Percentiles rank a stretch among this genome's conserved stretches.
Conservation (phyloP, 2,888 invertebrate species). For the Cephus pulcher region DNA sequence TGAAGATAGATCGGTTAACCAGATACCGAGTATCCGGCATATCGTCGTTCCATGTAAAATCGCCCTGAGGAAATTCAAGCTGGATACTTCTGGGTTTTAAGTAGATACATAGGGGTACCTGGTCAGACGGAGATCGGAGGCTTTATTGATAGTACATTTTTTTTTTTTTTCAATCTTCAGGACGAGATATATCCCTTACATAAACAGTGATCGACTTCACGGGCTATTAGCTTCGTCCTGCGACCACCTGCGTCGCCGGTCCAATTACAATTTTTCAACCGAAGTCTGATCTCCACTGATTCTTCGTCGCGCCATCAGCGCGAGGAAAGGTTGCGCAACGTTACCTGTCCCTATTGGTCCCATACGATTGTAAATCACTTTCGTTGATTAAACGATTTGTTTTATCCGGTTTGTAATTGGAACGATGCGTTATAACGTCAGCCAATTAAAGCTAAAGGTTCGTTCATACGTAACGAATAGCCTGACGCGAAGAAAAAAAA, state of each 20-base stretch:
- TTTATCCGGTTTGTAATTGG: slow-evolving; percentile 49
- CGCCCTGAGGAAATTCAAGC: not conserved
- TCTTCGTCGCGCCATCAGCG: slow-evolving; percentile 1
- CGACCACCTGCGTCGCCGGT: slow-evolving; percentile 34
- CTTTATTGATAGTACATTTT: not conserved
- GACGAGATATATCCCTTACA: not conserved
- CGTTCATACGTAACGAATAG: not conserved
- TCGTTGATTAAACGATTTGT: slow-evolving; percentile 52
- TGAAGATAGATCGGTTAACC: not conserved
- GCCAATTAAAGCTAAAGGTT: slow-evolving; percentile 42
- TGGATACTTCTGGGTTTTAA: not conserved
- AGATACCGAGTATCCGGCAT: not conserved
- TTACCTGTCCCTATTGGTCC: not conserved
- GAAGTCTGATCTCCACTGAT: not conserved
- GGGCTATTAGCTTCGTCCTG: slow-evolving; percentile 42
- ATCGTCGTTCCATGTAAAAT: not conserved
- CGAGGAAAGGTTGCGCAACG: slow-evolving; percentile 20
- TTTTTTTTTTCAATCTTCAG: not conserved
- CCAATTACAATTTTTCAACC: slow-evolving; percentile 3
- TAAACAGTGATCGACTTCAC: slow-evolving; percentile 39
- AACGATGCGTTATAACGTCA: slow-evolving; percentile 47
- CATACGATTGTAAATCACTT: slow-evolving; percentile 43
- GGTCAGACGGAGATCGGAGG: not conserved
- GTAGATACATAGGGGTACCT: not conserved
- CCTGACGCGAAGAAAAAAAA: not conserved